phyloP scores from a whole-genome alignment of 2,113 vertebrate genomes.

The Sula dactylatra region DNA sequence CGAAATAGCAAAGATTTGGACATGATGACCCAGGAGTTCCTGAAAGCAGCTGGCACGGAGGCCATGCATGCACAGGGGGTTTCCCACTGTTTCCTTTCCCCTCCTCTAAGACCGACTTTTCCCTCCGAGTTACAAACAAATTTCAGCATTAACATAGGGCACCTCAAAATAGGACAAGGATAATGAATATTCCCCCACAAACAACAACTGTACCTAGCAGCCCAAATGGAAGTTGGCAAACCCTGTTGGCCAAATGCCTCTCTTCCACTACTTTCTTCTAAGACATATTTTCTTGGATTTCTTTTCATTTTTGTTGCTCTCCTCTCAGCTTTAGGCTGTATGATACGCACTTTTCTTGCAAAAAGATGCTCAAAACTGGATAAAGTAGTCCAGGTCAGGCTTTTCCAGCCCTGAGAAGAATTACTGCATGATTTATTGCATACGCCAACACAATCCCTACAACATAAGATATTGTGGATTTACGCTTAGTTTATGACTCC shows the following conservation, averaged over 20 bases:
- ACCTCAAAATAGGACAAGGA: neutral
- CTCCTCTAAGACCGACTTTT: neutral
- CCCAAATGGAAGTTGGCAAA: neutral
- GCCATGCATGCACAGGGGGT: neutral
- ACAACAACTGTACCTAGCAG: neutral
- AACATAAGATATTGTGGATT: neutral
- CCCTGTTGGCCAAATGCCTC: neutral
- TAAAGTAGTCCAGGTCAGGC: neutral
- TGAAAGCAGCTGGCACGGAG: conserved; percentile 42
- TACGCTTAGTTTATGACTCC: neutral
- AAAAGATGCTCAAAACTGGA: neutral
- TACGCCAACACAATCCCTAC: neutral
- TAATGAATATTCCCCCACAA: neutral
- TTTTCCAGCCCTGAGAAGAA: neutral
- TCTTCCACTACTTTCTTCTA: neutral
- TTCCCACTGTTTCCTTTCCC: neutral
- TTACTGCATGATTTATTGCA: neutral
- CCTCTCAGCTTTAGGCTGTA: neutral
- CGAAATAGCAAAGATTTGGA: conserved; percentile 52
- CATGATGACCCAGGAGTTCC: conserved; percentile 43
- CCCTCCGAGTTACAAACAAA: neutral
- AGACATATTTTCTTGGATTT: neutral
- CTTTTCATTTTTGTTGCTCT: neutral
- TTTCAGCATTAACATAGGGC: neutral
- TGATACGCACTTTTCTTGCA: neutral